Evolutionary conservation across 2,113 vertebrate genomes (phyloP), one percentile per base, ranked within the genome.

Genomic region (Pseudolaguvia tuberculata): DNA sequence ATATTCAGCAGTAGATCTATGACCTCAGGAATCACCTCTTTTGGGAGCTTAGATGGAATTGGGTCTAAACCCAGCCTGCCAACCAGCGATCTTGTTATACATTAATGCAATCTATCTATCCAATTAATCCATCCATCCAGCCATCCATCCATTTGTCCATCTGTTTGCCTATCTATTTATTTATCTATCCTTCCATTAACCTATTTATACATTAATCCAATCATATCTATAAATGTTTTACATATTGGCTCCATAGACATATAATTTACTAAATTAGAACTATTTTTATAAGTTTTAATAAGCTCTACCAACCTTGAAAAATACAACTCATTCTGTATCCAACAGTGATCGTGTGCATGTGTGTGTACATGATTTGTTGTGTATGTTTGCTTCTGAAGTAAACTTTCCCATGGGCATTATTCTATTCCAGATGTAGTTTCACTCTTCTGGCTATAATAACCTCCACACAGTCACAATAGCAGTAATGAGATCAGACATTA

Each of bases 371-470:
- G 21, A 48, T 42, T 42, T 55, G 48, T n/a, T 25, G 3, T 55
- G 23, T 55, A 62, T 73, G 48, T 59, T 72, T 52, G 50, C 6
- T 53, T 51, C 23, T 42, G n/a, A 58, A 57, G 52, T 75, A 75
- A 57, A 68, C 53, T 58, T 75, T 75, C 53, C 42, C 73, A 68
- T 67, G 13, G 2, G 56, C 29, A 51, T 35, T 62, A 62, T 73
- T 42, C 39, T 42, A 42, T 42, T 42, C 4, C 39, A 42, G 39
- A 42, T 9, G 8, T 5, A 42, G 39, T 42, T 42, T 42, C 7
- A 35, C 7, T 42, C 39, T 42, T 42, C 4, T 8, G 4, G 39
- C 5, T 42, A 42, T 42, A 20, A 56, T 56, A 15, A 10, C 18
- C 53, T 56, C 20, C 53, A 20, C 53, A 56, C 21, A 20, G 14